Percentiles rank a stretch among this genome's conserved stretches.
These are phyloP conservation scores for Eurystomus gularis DNA, from an alignment of 2,113 vertebrate genomes.

Conservation along the genomic window DNA sequence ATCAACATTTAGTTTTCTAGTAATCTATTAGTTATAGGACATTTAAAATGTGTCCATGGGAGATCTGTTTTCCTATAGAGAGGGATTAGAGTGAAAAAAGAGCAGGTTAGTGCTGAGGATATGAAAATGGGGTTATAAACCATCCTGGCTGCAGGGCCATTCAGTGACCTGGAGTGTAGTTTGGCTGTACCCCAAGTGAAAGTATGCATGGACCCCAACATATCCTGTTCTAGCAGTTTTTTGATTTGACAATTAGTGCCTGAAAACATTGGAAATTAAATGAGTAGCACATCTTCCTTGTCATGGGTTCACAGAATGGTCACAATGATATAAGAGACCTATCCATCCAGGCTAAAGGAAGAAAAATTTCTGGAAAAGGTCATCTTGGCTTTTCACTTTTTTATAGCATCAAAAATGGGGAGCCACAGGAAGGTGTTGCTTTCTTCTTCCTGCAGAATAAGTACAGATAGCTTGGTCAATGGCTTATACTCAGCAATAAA, in stretches of 20 bases:
- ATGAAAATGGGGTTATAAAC: not conserved
- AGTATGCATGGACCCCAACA: not conserved
- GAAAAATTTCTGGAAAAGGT: not conserved
- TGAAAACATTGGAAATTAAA: not conserved
- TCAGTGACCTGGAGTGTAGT: not conserved
- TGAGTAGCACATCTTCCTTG: not conserved
- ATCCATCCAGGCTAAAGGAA: not conserved
- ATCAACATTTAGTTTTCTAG: not conserved
- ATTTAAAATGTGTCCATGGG: not conserved
- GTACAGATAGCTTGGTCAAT: not conserved
- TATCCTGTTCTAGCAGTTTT: not conserved
- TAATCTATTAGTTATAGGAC: not conserved
- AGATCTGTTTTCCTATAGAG: not conserved
- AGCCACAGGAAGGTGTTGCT: not conserved
- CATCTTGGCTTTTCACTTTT: not conserved
- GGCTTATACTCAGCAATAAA: not conserved
- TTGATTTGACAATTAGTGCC: not conserved
- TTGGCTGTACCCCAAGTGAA: not conserved
- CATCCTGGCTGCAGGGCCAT: not conserved
- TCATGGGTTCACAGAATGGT: not conserved
- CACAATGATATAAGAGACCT: fast-evolving
- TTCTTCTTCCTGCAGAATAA: not conserved
- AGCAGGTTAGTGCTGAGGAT: not conserved
- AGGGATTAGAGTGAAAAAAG: not conserved
- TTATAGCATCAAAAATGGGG: not conserved